Percentiles rank a stretch among this genome's conserved stretches.
These are phyloP conservation scores for Nasua narica DNA, from an alignment of 2,797 vertebrate species.

Conservation along the genomic window DNA sequence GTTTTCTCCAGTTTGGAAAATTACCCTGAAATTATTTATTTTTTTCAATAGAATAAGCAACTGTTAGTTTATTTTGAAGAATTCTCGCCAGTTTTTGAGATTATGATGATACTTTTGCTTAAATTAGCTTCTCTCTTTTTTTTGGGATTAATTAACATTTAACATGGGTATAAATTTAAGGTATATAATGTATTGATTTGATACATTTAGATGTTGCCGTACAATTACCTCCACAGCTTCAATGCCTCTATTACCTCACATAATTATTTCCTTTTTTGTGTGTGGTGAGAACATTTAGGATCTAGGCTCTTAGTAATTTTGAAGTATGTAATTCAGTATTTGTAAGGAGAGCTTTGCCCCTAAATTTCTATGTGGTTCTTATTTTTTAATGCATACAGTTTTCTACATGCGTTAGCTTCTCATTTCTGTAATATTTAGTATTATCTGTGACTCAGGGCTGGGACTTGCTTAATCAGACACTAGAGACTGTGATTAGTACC, in stretches of 20 bases:
- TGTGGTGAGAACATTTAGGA: not conserved
- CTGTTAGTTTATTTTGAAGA: not conserved
- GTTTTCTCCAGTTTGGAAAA: not conserved
- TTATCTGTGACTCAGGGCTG: not conserved
- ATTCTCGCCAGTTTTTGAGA: not conserved
- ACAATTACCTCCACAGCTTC: not conserved
- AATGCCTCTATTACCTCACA: not conserved
- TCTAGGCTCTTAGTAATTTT: not conserved
- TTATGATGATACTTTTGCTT: not conserved
- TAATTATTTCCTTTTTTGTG: not conserved
- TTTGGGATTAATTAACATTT: not conserved
- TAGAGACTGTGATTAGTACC: not conserved
- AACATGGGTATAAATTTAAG: not conserved
- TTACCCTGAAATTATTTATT: not conserved
- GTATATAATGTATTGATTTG: not conserved
- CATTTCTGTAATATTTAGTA: not conserved
- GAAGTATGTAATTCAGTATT: not conserved
- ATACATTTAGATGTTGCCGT: not conserved
- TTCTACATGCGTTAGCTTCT: not conserved
- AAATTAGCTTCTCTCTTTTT: not conserved
- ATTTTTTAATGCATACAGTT: not conserved
- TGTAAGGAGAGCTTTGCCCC: not conserved
- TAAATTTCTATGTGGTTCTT: not conserved
- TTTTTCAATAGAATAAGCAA: not conserved
- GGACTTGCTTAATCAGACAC: not conserved